Conservation (phyloP, 2,113 vertebrate genomes). For the Hemiprocne comata region DNA sequence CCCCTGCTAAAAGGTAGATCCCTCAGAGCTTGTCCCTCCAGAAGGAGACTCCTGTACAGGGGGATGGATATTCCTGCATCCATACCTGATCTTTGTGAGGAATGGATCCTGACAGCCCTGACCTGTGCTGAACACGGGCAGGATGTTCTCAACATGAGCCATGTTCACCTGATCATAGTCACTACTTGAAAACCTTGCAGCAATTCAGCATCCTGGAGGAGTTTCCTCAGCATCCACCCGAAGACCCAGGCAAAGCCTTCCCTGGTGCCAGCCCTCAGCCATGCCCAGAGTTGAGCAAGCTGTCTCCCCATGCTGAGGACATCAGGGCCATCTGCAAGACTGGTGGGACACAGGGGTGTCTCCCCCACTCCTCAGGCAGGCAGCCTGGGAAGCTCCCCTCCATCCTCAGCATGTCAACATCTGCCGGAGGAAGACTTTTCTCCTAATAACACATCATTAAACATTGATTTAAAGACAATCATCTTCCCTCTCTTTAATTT, state of each 20-base stretch:
- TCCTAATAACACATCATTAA: slow-evolving; percentile 69
- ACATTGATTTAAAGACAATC: slow-evolving; percentile 72
- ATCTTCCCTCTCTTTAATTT: slow-evolving; percentile 65
- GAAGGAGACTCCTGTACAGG: neutral
- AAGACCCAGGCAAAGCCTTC: neutral
- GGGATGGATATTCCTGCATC: neutral
- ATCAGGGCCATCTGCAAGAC: neutral
- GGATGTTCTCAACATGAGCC: neutral
- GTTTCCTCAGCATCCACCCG: neutral
- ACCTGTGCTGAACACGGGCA: rapidly evolving
- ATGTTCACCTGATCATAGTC: neutral
- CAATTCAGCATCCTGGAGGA: neutral
- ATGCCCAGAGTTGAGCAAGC: rapidly evolving
- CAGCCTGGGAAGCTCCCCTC: slow-evolving; percentile 3
- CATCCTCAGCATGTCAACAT: slow-evolving; percentile 30
- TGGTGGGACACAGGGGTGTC: rapidly evolving
- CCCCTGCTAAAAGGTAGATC: neutral
- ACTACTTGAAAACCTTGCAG: neutral
- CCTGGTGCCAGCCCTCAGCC: neutral
- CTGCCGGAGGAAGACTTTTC: slow-evolving; percentile 50
- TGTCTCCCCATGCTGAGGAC: neutral
- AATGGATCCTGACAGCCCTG: neutral
- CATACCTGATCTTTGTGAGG: rapidly evolving
- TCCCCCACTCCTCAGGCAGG: neutral
- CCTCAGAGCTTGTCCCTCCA: neutral